A percentile compares a stretch with the other conserved stretches of the same genome.
Evolutionary conservation across 2,797 vertebrate species (phyloP).

Genomic region (Margarornis squamiger): DNA sequence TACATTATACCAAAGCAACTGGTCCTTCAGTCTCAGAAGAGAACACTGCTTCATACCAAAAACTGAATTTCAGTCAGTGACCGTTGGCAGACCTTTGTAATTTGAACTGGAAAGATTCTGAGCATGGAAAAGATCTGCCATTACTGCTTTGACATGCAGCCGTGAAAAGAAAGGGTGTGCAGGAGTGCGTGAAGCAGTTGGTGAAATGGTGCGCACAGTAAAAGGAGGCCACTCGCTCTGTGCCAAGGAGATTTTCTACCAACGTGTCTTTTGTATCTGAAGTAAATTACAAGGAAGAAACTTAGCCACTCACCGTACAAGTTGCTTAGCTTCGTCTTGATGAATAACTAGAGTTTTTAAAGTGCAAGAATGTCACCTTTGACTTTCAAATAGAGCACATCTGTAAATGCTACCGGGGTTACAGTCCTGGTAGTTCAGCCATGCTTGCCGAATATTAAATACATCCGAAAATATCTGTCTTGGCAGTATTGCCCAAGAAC

Average conservation of each 20-base stretch:
- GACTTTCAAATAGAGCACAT: neutral
- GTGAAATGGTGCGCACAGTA: neutral
- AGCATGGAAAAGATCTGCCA: neutral
- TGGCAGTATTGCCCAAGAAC: neutral
- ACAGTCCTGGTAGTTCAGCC: neutral
- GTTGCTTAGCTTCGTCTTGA: neutral
- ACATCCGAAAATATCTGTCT: fast-evolving
- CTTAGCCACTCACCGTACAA: neutral
- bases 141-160: neutral
- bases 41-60: neutral
- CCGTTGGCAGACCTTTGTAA: neutral
- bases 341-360: neutral
- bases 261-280: neutral
- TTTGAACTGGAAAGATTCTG: neutral
- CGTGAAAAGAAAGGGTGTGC: neutral
- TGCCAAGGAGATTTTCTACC: neutral
- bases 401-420: neutral
- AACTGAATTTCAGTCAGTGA: neutral
- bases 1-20: neutral
- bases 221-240: fast-evolving
- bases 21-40: neutral
- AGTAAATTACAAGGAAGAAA: neutral
- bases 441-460: neutral
- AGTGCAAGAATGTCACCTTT: neutral
- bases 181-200: fast-evolving